phyloP scores from a whole-genome alignment of 2,888 invertebrate species.

The Melanostoma scalare region DNA sequence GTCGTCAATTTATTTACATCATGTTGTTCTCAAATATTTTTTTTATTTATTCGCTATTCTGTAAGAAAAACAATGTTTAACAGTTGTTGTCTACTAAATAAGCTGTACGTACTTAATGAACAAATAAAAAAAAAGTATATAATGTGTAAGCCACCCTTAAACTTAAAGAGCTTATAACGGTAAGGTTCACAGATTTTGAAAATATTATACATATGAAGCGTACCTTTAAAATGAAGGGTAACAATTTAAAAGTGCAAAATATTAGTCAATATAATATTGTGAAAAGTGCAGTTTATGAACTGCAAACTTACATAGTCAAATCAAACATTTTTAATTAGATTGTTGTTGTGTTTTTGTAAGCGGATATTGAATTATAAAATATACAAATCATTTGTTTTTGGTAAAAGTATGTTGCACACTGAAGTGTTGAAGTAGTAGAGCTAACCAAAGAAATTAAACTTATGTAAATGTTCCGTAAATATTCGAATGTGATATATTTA shows the following conservation, averaged over 20 bases:
- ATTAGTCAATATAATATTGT: constrained; percentile 54
- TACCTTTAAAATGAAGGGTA: constrained; percentile 40
- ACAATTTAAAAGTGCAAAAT: constrained; percentile 61
- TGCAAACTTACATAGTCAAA: constrained; percentile 22
- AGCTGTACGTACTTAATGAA: constrained; percentile 44
- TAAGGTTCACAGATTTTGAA: constrained; percentile 40
- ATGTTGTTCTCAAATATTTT: too few relatives aligned
- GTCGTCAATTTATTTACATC: too few relatives aligned
- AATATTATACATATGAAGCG: constrained; percentile 3
- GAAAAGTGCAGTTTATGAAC: constrained; percentile 24
- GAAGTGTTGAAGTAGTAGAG: constrained; percentile 37
- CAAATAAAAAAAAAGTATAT: not conserved
- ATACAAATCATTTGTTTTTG: constrained; percentile 33
- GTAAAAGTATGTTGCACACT: constrained; percentile 40
- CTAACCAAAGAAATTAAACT: constrained; percentile 35
- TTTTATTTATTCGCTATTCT: too few relatives aligned
- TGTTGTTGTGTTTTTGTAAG: constrained; percentile 64
- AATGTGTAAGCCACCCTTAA: constrained; percentile 45
- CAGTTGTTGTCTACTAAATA: not conserved
- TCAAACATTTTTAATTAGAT: constrained; percentile 42
- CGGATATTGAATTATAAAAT: constrained; percentile 31
- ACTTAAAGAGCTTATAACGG: constrained; percentile 52
- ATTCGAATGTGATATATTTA: constrained; percentile 69
- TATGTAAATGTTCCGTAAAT: constrained; percentile 63
- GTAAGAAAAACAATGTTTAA: not conserved